Percentiles rank a stretch among this genome's conserved stretches.
phyloP scores from a whole-genome alignment of 1,140 invertebrate genomes.

The Brachionus rotundiformis region DNA sequence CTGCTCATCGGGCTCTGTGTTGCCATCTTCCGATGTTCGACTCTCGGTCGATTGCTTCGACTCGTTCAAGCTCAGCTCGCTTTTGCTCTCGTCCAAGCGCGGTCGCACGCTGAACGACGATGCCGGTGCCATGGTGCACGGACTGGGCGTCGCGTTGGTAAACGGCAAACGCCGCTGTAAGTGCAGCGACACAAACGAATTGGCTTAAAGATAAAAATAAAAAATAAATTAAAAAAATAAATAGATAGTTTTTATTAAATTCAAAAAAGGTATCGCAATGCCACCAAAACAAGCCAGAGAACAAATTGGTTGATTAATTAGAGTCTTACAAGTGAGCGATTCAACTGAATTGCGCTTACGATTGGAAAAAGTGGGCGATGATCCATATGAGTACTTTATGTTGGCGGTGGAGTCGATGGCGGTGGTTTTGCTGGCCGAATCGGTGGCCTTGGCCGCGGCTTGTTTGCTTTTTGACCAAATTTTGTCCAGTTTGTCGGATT shows the following conservation, averaged over 20 bases:
- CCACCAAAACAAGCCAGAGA: not conserved
- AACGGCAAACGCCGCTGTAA: slow-evolving; percentile 32
- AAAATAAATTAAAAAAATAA: not conserved
- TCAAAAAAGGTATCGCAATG: not conserved
- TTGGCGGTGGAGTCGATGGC: too few relatives aligned
- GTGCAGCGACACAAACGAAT: slow-evolving; percentile 26
- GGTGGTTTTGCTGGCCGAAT: too few relatives aligned
- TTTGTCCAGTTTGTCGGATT: slow-evolving; percentile 26
- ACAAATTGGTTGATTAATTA: too few relatives aligned
- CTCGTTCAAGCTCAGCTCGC: slow-evolving; percentile 4
- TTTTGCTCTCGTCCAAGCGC: slow-evolving; percentile 9
- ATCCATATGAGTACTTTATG: not conserved
- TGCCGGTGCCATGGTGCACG: not conserved
- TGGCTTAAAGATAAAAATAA: slow-evolving; percentile 16
- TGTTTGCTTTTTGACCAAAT: slow-evolving; percentile 15
- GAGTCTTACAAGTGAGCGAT: slow-evolving; percentile 49
- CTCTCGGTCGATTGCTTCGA: slow-evolving; percentile 21
- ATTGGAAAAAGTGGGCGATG: slow-evolving; percentile 28
- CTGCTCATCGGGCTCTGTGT: not conserved
- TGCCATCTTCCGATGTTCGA: not conserved
- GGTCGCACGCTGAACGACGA: not conserved
- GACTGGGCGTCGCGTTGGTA: slow-evolving; percentile 7
- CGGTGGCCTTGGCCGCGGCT: too few relatives aligned
- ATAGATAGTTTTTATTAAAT: not conserved
- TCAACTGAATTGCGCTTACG: slow-evolving; percentile 31